phyloP scores from a whole-genome alignment of 2,113 vertebrate species.

The Chunga burmeisteri region DNA sequence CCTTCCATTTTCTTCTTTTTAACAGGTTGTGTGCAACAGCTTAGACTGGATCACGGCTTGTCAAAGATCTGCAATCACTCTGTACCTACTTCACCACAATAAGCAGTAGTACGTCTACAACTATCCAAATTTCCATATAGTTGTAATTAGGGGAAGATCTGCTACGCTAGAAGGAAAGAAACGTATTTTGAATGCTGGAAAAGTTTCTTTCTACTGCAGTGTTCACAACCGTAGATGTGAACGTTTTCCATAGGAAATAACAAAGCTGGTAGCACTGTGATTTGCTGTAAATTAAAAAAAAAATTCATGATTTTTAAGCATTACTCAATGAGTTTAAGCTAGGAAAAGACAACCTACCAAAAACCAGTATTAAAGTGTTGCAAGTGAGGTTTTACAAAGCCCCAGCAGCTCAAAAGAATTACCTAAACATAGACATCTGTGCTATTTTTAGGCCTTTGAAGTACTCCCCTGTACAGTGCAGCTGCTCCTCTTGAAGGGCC shows the following conservation, averaged over 20 bases:
- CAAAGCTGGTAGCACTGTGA: background rate
- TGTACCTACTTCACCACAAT: background rate
- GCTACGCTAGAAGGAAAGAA: background rate
- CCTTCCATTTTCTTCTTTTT: background rate
- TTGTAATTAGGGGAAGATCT: background rate
- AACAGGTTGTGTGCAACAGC: background rate
- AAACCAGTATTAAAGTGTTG: background rate
- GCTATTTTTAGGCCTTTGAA: background rate
- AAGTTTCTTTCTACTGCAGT: background rate
- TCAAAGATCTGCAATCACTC: background rate
- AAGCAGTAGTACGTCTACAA: background rate
- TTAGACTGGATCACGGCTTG: fast-evolving
- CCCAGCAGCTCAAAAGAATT: background rate
- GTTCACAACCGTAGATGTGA: background rate
- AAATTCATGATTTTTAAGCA: background rate
- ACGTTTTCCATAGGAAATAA: background rate
- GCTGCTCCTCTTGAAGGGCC: background rate
- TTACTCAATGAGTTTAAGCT: background rate
- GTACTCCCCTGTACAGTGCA: background rate
- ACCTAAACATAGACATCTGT: background rate
- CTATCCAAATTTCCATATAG: background rate
- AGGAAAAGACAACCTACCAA: background rate
- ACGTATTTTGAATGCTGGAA: background rate
- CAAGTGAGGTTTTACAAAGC: background rate
- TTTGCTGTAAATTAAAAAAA: background rate